Conservation (phyloP, 2,888 invertebrate genomes). For the Tiphia femorata region DNA sequence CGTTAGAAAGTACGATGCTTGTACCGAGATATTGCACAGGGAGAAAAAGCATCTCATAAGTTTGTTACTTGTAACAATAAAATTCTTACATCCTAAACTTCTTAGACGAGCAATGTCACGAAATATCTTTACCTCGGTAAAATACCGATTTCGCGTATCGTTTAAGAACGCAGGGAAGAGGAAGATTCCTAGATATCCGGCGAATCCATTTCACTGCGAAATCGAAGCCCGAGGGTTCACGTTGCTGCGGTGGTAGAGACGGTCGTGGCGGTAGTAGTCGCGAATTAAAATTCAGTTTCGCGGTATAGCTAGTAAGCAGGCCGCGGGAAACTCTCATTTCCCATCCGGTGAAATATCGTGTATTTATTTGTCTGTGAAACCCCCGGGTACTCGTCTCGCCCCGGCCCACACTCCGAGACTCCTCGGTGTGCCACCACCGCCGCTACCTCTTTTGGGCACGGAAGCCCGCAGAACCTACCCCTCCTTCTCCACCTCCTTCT, state of each 20-base stretch:
- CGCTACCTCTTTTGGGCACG: constrained; percentile 56
- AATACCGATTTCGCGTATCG: no score
- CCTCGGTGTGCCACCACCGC: constrained; percentile 32
- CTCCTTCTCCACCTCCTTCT: constrained; percentile 25
- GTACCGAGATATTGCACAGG: no score
- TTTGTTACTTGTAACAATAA: no score
- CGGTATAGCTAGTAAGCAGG: constrained; percentile 54
- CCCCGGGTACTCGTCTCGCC: constrained; percentile 59
- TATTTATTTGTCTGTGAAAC: constrained; percentile 68
- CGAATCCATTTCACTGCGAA: no score
- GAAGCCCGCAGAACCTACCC: constrained; percentile 49
- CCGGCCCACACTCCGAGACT: constrained; percentile 40
- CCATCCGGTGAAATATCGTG: constrained; percentile 66
- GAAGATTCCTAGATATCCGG: no score
- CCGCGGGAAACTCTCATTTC: constrained; percentile 63
- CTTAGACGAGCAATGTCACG: no score
- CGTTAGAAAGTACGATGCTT: no score
- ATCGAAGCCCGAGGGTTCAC: no score
- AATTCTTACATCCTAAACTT: no score
- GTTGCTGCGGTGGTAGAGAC: constrained; percentile 26
- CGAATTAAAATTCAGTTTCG: constrained; percentile 66
- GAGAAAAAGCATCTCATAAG: no score
- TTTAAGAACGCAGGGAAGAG: no score
- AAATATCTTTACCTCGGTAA: no score
- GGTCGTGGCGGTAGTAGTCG: constrained; percentile 40